Percentiles rank a stretch among this genome's conserved stretches.
Evolutionary conservation across 2,888 invertebrate genomes (phyloP).

Genomic region (Drosophila helvetica): DNA sequence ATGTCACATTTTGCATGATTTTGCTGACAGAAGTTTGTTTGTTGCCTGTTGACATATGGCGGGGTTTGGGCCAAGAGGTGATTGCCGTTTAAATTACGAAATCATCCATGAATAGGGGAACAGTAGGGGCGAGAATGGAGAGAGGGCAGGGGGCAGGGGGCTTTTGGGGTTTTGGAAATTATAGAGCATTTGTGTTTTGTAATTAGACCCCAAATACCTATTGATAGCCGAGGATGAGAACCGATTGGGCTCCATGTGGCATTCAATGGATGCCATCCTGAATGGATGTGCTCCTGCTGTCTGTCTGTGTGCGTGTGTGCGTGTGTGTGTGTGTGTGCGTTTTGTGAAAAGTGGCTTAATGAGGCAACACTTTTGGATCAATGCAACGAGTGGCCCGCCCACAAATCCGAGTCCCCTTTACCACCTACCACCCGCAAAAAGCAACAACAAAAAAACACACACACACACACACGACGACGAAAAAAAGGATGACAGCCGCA

Average conservation of each 20-base stretch:
- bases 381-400: conserved; percentile 7
- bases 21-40: conserved; percentile 73
- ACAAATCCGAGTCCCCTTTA: neutral
- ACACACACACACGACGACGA: no score
- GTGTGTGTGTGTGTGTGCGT: conserved; percentile 18
- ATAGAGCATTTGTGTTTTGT: conserved; percentile 74
- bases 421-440: neutral
- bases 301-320: conserved; percentile 8
- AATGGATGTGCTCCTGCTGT: neutral
- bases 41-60: conserved; percentile 64
- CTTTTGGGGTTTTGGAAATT: conserved; percentile 54
- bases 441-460: neutral
- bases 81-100: conserved; percentile 74
- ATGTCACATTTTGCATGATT: conserved; percentile 70
- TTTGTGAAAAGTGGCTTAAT: conserved; percentile 45
- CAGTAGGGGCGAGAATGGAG: neutral
- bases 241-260: neutral
- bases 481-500: conserved; percentile 37
- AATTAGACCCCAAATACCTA: conserved; percentile 68
- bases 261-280: neutral
- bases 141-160: neutral
- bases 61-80: conserved; percentile 20
- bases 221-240: conserved; percentile 30
- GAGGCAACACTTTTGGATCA: conserved; percentile 56
- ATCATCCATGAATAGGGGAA: conserved; percentile 59